A percentile compares a stretch with the other conserved stretches of the same genome.
phyloP scores from a whole-genome alignment of 2,797 vertebrate species.

The Paguma larvata region DNA sequence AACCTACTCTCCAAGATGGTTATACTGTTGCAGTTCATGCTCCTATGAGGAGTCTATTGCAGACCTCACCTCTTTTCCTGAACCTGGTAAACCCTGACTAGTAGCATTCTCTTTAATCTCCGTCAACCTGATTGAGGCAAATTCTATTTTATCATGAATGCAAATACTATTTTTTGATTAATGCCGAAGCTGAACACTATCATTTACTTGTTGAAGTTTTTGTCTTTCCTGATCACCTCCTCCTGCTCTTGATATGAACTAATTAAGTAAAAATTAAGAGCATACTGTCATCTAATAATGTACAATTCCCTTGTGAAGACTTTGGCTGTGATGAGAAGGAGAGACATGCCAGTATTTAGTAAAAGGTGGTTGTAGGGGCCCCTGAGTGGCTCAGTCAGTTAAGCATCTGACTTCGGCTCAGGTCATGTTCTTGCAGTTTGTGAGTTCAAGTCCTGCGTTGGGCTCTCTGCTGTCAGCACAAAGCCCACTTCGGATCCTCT shows the following conservation, averaged over 20 bases:
- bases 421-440: too few relatives aligned
- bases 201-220: constrained; percentile 13
- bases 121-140: not conserved
- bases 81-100: not conserved
- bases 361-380: not conserved
- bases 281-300: not conserved
- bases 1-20: not conserved
- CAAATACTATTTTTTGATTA: constrained; percentile 18
- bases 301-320: constrained; percentile 24
- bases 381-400: too few relatives aligned
- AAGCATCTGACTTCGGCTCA: too few relatives aligned
- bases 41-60: not conserved
- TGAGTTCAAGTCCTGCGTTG: too few relatives aligned
- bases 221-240: not conserved
- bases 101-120: not conserved
- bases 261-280: constrained; percentile 9
- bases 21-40: not conserved
- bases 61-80: constrained; percentile 21
- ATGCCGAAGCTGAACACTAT: not conserved
- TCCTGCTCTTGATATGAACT: constrained; percentile 9
- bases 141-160: not conserved
- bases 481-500: too few relatives aligned
- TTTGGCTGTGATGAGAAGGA: not conserved
- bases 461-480: too few relatives aligned
- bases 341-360: not conserved